Percentiles rank a stretch among this genome's conserved stretches.
Evolutionary conservation across 2,113 vertebrate species (phyloP).

Genomic region (Himantopus leucocephalus): DNA sequence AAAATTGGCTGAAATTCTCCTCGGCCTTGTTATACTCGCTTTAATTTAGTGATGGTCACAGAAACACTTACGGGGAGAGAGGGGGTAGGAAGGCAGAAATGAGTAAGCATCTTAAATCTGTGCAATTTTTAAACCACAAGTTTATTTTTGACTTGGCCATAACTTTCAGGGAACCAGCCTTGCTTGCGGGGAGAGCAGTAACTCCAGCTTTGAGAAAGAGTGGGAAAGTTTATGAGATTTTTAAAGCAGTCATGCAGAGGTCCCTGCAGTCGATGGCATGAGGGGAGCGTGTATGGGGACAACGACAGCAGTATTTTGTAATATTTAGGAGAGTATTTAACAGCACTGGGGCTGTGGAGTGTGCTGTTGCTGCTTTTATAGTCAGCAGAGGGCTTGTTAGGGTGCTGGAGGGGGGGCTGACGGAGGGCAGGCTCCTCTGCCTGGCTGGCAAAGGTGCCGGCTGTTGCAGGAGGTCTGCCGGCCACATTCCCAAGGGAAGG

Average conservation of each 20-base stretch:
- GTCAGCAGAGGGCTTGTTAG: not conserved
- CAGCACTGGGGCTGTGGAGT: not conserved
- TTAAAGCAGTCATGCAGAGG: conserved; percentile 24
- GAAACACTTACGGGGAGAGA: not conserved
- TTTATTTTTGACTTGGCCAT: conserved; percentile 26
- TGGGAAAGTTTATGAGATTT: conserved; percentile 18
- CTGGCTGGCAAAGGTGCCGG: not conserved
- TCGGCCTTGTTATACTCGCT: not conserved
- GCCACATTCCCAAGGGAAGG: not conserved
- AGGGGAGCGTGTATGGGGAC: not conserved
- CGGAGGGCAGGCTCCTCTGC: not conserved
- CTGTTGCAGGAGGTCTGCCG: not conserved
- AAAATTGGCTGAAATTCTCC: not conserved
- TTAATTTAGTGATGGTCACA: conserved; percentile 11
- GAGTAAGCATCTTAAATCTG: not conserved
- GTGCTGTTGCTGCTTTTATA: not conserved
- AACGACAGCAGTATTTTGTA: not conserved
- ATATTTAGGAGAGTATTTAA: conserved; percentile 50
- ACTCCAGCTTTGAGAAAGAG: conserved; percentile 1
- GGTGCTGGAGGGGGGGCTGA: not conserved
- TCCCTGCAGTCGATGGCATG: not conserved
- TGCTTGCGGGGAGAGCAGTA: conserved; percentile 11
- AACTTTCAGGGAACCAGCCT: not conserved
- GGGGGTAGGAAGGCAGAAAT: not conserved
- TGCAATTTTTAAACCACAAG: conserved; percentile 15